phyloP scores from a whole-genome alignment of 2,888 invertebrate genomes.

The Noctua janthina region DNA sequence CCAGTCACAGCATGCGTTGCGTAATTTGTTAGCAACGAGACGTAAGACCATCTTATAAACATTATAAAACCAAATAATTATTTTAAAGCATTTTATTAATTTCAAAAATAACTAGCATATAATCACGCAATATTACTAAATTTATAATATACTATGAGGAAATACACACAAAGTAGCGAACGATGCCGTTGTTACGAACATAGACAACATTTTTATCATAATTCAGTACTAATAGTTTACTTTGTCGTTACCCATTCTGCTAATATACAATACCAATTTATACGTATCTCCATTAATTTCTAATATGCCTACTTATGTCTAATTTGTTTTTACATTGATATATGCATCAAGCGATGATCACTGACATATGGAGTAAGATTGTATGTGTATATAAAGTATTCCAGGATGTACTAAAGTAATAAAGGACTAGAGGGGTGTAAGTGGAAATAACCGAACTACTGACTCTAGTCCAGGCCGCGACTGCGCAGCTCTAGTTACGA shows the following conservation, averaged over 20 bases:
- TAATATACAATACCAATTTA: slow-evolving; percentile 84
- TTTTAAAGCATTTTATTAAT: slow-evolving; percentile 88
- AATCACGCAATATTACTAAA: slow-evolving; percentile 87
- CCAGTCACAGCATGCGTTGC: neutral
- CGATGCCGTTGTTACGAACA: slow-evolving; percentile 74
- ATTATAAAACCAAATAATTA: slow-evolving; percentile 29
- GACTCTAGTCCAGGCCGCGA: slow-evolving; percentile 57
- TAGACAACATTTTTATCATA: slow-evolving; percentile 75
- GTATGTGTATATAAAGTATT: slow-evolving; percentile 62
- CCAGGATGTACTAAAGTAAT: slow-evolving; percentile 69
- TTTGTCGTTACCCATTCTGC: slow-evolving; percentile 76
- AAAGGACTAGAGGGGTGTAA: slow-evolving; percentile 72
- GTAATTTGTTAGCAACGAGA: neutral
- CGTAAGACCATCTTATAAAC: neutral
- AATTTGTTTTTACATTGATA: slow-evolving; percentile 83
- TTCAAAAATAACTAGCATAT: slow-evolving; percentile 89
- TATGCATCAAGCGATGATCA: slow-evolving; percentile 69
- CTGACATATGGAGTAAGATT: slow-evolving; percentile 67
- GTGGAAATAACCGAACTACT: slow-evolving; percentile 54
- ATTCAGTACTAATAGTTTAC: slow-evolving; percentile 83
- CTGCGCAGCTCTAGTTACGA: slow-evolving; percentile 63
- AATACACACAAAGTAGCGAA: slow-evolving; percentile 83
- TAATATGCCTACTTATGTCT: slow-evolving; percentile 83
- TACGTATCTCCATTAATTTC: slow-evolving; percentile 76
- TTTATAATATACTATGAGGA: slow-evolving; percentile 87